Percentiles rank a stretch among this genome's conserved stretches.
These are phyloP conservation scores for Dryobotodes eremita DNA, from an alignment of 2,888 invertebrate species.

Conservation along the genomic window DNA sequence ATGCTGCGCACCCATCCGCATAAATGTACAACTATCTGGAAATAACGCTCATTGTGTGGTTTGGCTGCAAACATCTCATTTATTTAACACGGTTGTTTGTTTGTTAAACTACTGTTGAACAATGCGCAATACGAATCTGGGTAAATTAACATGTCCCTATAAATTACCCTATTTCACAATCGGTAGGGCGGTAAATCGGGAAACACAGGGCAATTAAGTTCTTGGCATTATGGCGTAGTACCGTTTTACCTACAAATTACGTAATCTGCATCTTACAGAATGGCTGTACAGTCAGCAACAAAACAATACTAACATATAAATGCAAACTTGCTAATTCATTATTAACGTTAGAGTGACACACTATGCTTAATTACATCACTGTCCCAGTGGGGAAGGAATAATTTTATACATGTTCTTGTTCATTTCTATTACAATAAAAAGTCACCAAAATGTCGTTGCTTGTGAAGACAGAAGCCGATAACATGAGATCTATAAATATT, in stretches of 20 bases:
- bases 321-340: not conserved
- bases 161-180: slow-evolving; percentile 53
- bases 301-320: not conserved
- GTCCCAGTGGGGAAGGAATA: not conserved
- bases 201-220: slow-evolving; percentile 54
- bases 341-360: not conserved
- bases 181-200: slow-evolving; percentile 48
- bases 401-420: not conserved
- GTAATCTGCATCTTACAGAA: slow-evolving; percentile 48
- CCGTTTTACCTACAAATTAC: slow-evolving; percentile 44
- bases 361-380: not conserved
- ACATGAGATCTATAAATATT: slow-evolving; percentile 40
- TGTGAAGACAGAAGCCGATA: slow-evolving; percentile 5
- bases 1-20: slow-evolving; percentile 39
- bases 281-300: not conserved
- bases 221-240: slow-evolving; percentile 23
- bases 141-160: slow-evolving; percentile 52
- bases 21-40: slow-evolving; percentile 53
- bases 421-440: not conserved
- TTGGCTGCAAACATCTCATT: slow-evolving; percentile 51
- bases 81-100: slow-evolving; percentile 37
- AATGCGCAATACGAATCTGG: slow-evolving; percentile 34
- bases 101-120: slow-evolving; percentile 34
- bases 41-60: slow-evolving; percentile 53
- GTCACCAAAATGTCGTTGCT: not conserved